Evolutionary conservation across 1,140 invertebrate species (phyloP).

Genomic region (Drosophila subpulchrella): DNA sequence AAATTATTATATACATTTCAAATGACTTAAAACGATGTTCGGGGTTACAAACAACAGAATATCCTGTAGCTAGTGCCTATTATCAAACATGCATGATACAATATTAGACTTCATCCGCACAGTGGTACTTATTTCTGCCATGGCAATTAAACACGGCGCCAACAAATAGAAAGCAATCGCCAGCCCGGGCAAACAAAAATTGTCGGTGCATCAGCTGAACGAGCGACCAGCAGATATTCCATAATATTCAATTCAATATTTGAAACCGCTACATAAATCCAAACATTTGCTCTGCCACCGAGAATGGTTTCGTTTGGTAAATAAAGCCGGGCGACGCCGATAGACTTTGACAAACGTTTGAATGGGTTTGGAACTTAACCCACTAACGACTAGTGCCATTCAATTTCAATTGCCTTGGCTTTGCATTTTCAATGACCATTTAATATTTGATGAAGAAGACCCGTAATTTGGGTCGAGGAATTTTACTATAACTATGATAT

Average conservation of each 20-base stretch:
- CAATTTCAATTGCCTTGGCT: slow-evolving; percentile 10
- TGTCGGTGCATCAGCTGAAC: slow-evolving; percentile 22
- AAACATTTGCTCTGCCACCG: slow-evolving; percentile 68
- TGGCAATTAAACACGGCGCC: slow-evolving; percentile 49
- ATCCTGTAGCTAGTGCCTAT: not conserved
- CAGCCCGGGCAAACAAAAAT: slow-evolving; percentile 33
- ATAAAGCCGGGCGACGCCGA: slow-evolving; percentile 32
- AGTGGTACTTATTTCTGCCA: slow-evolving; percentile 9
- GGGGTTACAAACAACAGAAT: no score
- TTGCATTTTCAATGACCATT: not conserved
- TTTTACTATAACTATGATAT: not conserved
- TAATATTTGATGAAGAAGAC: not conserved
- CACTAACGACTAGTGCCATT: slow-evolving; percentile 1
- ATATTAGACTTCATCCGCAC: not conserved
- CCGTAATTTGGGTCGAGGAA: not conserved
- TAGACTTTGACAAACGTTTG: slow-evolving; percentile 52
- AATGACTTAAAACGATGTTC: no score
- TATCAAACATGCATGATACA: not conserved
- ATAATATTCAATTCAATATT: slow-evolving; percentile 84
- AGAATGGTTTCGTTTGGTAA: slow-evolving; percentile 58
- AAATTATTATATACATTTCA: no score
- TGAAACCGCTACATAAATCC: slow-evolving; percentile 82
- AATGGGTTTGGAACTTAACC: slow-evolving; percentile 21
- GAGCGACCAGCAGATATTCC: slow-evolving; percentile 52
- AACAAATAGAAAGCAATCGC: slow-evolving; percentile 40